phyloP scores from a whole-genome alignment of 2,888 invertebrate genomes.

The Ichneumoninae sp. region DNA sequence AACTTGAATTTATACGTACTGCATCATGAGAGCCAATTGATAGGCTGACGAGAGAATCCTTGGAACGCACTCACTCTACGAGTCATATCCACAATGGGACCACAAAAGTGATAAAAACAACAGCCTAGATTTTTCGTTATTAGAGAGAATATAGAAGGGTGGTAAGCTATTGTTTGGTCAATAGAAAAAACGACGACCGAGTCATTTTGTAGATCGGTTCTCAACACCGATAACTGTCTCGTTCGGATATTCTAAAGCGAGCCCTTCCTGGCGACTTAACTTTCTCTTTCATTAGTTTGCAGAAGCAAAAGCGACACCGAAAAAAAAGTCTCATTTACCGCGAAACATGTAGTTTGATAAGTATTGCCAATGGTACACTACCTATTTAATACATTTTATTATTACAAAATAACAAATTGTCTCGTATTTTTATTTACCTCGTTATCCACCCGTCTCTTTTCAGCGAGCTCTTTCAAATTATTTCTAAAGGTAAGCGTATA shows the following conservation, averaged over 20 bases:
- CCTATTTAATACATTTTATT: conserved; percentile 84
- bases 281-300: conserved; percentile 51
- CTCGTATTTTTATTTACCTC: conserved; percentile 52
- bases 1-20: conserved; percentile 63
- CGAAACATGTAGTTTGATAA: conserved; percentile 80
- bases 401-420: conserved; percentile 78
- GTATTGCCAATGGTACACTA: conserved; percentile 82
- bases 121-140: conserved; percentile 74
- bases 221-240: conserved; percentile 3
- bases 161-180: conserved; percentile 64
- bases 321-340: conserved; percentile 79
- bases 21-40: conserved; percentile 81
- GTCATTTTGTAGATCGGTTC: background rate
- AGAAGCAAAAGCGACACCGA: conserved; percentile 35
- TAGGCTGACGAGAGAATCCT: conserved; percentile 76
- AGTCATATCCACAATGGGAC: conserved; percentile 79
- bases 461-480: background rate
- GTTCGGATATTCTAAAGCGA: conserved; percentile 1
- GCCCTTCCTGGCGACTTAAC: conserved; percentile 34
- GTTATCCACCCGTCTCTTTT: background rate
- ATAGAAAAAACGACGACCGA: conserved; percentile 1
- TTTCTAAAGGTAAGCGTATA: background rate
- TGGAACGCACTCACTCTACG: conserved; percentile 62
- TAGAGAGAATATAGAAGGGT: conserved; percentile 66
- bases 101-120: conserved; percentile 80